These are phyloP conservation scores for Progne subis DNA, from an alignment of 2,113 vertebrate genomes.

Conservation along the genomic window DNA sequence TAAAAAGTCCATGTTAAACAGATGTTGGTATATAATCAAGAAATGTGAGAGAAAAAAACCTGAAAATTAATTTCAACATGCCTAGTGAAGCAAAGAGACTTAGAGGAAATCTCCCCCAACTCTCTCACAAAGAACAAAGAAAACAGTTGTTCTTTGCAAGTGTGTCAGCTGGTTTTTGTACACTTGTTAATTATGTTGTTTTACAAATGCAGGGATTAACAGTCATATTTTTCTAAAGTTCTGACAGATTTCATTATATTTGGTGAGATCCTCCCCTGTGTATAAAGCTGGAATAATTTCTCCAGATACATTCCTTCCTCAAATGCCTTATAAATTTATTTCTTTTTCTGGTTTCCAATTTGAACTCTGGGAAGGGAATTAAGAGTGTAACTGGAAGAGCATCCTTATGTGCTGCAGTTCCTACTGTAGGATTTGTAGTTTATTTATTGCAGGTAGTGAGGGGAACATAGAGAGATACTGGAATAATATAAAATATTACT, in stretches of 20 bases:
- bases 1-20: background rate
- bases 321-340: background rate
- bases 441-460: background rate
- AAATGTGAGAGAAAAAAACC: background rate
- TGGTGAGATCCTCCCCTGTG: background rate
- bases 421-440: background rate
- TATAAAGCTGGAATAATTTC: background rate
- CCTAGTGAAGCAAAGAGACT: conserved; percentile 6
- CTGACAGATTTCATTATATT: background rate
- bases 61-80: conserved; percentile 10
- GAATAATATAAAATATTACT: background rate
- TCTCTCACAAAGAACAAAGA: background rate
- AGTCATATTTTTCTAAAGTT: background rate
- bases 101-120: background rate
- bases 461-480: background rate
- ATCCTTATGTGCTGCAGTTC: background rate
- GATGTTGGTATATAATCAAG: background rate
- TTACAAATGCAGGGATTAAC: background rate
- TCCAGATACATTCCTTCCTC: background rate
- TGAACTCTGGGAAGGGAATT: background rate
- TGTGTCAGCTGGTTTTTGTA: background rate
- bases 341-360: background rate
- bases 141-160: background rate
- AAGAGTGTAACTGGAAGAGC: background rate
- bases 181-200: background rate